phyloP scores from a whole-genome alignment of 2,888 invertebrate genomes.

The Athalia cordata region DNA sequence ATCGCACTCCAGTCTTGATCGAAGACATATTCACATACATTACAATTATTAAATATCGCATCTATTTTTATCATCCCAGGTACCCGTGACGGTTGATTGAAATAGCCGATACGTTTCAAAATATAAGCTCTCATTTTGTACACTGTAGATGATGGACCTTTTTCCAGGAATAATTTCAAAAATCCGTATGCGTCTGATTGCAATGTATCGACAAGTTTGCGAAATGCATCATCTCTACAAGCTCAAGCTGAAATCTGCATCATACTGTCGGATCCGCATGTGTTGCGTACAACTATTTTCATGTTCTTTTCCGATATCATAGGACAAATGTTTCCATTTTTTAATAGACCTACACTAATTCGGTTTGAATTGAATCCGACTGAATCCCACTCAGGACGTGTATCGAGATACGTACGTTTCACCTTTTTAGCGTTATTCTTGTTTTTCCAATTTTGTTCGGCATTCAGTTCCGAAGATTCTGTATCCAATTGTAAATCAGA shows the following conservation, averaged over 20 bases:
- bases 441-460: constrained; percentile 31
- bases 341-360: constrained; percentile 3
- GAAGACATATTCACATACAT: constrained; percentile 17
- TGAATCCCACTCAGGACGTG: constrained; percentile 30
- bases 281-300: constrained; percentile 13
- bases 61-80: constrained; percentile 5
- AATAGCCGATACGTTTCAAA: constrained; percentile 4
- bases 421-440: constrained; percentile 17
- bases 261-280: constrained; percentile 19
- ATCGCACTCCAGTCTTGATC: constrained; percentile 2
- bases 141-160: constrained; percentile 10
- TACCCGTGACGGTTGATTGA: constrained; percentile 20
- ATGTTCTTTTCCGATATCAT: constrained; percentile 16
- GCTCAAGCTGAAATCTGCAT: constrained; percentile 25
- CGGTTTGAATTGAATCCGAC: constrained; percentile 14
- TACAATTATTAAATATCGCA: constrained; percentile 13
- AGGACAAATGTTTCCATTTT: constrained; percentile 24
- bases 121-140: constrained; percentile 29
- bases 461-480: constrained; percentile 24
- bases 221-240: constrained; percentile 18
- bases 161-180: constrained; percentile 24
- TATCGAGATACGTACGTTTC: constrained; percentile 26
- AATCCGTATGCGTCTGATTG: constrained; percentile 2
- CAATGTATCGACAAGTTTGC: neutral
- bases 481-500: constrained; percentile 8